These are phyloP conservation scores for Nannobrachium achirus DNA, from an alignment of 2,113 vertebrate species.

Conservation along the genomic window DNA sequence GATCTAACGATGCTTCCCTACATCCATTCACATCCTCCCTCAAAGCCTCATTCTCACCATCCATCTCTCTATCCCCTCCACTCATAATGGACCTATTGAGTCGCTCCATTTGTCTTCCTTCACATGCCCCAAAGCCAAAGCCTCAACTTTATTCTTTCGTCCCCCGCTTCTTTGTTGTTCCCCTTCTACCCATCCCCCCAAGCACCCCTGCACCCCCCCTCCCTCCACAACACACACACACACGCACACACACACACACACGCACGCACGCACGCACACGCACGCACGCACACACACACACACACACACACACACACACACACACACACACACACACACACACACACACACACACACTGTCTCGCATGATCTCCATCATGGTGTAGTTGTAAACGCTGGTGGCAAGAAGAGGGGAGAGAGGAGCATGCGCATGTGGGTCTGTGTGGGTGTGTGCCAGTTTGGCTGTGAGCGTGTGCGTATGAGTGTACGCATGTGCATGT, in stretches of 20 bases:
- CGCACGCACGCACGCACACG: too few relatives aligned
- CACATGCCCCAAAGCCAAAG: conserved; percentile 66
- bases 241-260: too few relatives aligned
- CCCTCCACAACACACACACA: background rate
- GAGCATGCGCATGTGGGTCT: background rate
- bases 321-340: too few relatives aligned
- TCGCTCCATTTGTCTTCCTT: conserved; percentile 70
- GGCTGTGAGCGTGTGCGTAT: background rate
- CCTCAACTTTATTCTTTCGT: conserved; percentile 39
- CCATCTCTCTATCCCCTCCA: conserved; percentile 40
- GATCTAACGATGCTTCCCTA: conserved; percentile 50
- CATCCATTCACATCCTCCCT: conserved; percentile 65
- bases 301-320: too few relatives aligned
- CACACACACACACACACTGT: conserved; percentile 10
- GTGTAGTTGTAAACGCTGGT: conserved; percentile 45
- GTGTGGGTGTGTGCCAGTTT: too few relatives aligned
- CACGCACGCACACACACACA: too few relatives aligned
- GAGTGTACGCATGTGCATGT: background rate
- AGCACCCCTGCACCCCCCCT: conserved; percentile 16
- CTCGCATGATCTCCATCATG: conserved; percentile 62
- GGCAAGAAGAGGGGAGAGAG: conserved; percentile 18
- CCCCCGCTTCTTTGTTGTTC: conserved; percentile 31
- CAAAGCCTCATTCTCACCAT: conserved; percentile 52
- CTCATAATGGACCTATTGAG: conserved; percentile 69
- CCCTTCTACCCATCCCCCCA: background rate